Evolutionary conservation across 2,888 invertebrate genomes (phyloP).

Genomic region (Eremobia ochroleuca): DNA sequence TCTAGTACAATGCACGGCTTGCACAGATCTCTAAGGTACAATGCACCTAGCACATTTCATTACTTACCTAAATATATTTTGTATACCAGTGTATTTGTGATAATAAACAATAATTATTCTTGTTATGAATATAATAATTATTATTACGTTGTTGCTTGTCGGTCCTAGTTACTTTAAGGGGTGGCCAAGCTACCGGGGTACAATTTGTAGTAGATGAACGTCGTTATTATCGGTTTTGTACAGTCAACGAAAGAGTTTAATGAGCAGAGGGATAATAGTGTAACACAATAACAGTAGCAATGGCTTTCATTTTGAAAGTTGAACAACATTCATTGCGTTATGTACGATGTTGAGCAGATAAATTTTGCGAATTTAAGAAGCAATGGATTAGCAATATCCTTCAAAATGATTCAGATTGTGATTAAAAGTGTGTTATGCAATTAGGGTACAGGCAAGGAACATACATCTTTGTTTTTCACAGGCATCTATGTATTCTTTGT

Average conservation of each 20-base stretch:
- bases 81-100: slow-evolving; percentile 57
- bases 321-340: background rate
- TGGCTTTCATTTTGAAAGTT: background rate
- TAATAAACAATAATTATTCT: slow-evolving; percentile 52
- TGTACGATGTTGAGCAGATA: background rate
- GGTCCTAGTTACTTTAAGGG: slow-evolving; percentile 38
- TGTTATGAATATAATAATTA: slow-evolving; percentile 45
- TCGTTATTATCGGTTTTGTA: background rate
- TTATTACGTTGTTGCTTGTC: slow-evolving; percentile 51
- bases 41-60: slow-evolving; percentile 57
- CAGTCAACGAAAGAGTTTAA: slow-evolving; percentile 6
- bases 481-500: too few species aligned
- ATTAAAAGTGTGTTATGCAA: background rate
- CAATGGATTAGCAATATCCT: too few species aligned
- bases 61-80: slow-evolving; percentile 60
- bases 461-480: background rate
- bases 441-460: background rate
- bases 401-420: background rate
- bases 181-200: slow-evolving; percentile 43
- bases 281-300: too few species aligned
- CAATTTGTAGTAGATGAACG: background rate
- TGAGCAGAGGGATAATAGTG: background rate
- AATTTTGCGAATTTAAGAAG: background rate
- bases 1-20: slow-evolving; percentile 40
- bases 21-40: slow-evolving; percentile 51